Conservation (phyloP, 2,888 invertebrate genomes). For the Pyralis farinalis region DNA sequence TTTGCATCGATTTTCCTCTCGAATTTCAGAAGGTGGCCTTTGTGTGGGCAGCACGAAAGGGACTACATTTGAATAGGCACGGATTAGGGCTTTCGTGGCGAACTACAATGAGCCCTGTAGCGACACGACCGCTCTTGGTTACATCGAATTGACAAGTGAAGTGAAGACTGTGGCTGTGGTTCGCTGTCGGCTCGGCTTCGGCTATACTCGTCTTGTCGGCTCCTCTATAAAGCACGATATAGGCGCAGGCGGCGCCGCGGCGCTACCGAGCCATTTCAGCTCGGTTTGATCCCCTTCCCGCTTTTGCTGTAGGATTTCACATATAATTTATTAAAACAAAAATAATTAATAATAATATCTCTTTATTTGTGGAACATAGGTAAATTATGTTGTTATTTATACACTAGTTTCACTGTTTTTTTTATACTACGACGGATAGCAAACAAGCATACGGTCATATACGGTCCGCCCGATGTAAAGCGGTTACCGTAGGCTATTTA, state of each 20-base stretch:
- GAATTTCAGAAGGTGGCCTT: slow-evolving; percentile 56
- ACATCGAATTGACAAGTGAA: slow-evolving; percentile 67
- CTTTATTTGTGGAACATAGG: no score
- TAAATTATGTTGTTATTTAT: no score
- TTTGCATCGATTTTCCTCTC: slow-evolving; percentile 75
- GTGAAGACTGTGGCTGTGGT: slow-evolving; percentile 15
- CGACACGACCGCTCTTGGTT: slow-evolving; percentile 67
- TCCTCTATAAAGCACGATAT: no score
- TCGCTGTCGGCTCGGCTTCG: slow-evolving; percentile 10
- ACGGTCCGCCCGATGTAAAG: no score
- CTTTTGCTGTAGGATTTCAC: no score
- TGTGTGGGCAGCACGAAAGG: slow-evolving; percentile 55
- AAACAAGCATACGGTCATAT: no score
- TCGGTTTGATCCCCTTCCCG: no score
- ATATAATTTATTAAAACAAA: no score
- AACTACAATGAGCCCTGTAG: slow-evolving; percentile 76
- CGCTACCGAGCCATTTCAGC: not conserved
- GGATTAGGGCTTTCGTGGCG: slow-evolving; percentile 71
- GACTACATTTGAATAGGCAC: slow-evolving; percentile 80
- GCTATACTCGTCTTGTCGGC: not conserved
- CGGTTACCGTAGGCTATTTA: no score
- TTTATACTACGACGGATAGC: no score
- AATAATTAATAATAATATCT: no score
- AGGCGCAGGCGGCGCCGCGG: slow-evolving; percentile 15
- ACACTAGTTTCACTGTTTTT: no score